Conservation (phyloP, 2,113 vertebrate species). For the Tupaia tana region DNA sequence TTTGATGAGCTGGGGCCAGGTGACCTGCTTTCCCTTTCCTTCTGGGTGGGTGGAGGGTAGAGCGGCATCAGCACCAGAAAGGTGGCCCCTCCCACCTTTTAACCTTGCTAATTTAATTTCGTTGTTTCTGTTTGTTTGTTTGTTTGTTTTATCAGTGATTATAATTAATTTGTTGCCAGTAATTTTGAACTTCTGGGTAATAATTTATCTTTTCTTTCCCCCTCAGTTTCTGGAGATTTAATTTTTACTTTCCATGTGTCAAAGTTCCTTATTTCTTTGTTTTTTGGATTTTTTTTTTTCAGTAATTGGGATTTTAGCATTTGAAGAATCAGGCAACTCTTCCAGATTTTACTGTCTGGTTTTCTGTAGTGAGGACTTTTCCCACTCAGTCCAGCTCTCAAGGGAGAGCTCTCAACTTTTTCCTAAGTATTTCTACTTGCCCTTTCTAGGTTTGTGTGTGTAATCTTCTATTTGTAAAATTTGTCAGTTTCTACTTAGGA, state of each 20-base stretch:
- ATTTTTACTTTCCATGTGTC: background rate
- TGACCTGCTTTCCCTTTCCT: no score
- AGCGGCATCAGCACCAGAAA: no score
- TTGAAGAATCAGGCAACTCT: background rate
- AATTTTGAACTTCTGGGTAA: background rate
- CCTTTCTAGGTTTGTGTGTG: no score
- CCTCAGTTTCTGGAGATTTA: background rate
- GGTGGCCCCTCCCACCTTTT: no score
- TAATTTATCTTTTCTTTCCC: background rate
- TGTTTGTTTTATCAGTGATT: background rate
- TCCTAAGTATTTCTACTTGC: background rate
- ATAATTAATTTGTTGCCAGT: background rate
- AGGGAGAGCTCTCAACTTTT: background rate
- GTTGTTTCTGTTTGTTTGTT: background rate
- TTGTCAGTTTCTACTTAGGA: background rate
- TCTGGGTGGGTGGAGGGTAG: no score
- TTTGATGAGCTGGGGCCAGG: no score
- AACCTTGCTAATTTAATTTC: background rate
- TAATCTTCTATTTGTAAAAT: background rate
- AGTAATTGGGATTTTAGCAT: background rate
- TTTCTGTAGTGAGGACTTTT: background rate
- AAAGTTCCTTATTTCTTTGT: background rate
- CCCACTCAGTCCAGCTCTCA: background rate
- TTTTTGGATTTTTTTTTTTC: background rate
- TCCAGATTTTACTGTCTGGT: background rate